Percentiles rank a stretch among this genome's conserved stretches.
Conservation (phyloP, 2,797 vertebrate genomes). For the Todus mexicanus region DNA sequence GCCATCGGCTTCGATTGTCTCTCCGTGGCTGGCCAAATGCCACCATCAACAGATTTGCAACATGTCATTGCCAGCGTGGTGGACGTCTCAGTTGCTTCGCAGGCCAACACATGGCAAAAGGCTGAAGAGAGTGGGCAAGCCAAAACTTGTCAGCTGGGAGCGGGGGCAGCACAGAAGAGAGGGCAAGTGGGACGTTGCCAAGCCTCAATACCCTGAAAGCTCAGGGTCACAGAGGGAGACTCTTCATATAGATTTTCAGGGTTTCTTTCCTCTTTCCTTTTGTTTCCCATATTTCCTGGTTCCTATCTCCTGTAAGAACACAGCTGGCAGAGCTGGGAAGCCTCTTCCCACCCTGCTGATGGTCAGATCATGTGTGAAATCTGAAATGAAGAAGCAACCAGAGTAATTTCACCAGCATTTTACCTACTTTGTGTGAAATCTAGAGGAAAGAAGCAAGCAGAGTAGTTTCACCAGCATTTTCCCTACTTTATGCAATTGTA, state of each 20-base stretch:
- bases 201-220: background rate
- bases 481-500: background rate
- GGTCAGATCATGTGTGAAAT: background rate
- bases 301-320: background rate
- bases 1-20: background rate
- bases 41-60: background rate
- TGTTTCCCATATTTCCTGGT: background rate
- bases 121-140: background rate
- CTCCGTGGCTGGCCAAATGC: background rate
- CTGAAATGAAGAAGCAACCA: background rate
- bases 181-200: background rate
- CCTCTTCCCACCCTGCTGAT: background rate
- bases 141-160: background rate
- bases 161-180: background rate
- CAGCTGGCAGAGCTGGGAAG: background rate
- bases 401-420: background rate
- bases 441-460: background rate
- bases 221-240: background rate
- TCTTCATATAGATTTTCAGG: background rate
- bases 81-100: background rate
- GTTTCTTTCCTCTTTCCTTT: background rate
- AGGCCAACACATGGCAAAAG: background rate
- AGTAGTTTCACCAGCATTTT: background rate
- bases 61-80: rapidly evolving
- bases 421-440: background rate